Conservation (phyloP, 2,888 invertebrate genomes). For the Nephrotoma flavescens region DNA sequence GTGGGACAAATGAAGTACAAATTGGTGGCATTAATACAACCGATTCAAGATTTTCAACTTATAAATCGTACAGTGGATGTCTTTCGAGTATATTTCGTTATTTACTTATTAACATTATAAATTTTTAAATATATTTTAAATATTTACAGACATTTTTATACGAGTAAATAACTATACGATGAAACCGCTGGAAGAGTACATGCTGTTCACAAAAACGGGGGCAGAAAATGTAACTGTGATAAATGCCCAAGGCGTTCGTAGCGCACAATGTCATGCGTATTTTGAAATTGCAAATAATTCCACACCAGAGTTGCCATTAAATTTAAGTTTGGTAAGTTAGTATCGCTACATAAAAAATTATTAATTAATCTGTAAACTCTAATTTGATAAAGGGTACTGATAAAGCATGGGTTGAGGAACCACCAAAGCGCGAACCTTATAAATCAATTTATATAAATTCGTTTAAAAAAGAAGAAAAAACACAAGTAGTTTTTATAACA, state of each 20-base stretch:
- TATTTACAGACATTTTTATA: constrained; percentile 60
- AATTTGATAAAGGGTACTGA: constrained; percentile 45
- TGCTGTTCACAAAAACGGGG: constrained; percentile 75
- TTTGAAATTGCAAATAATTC: constrained; percentile 50
- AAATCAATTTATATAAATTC: constrained; percentile 58
- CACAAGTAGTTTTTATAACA: constrained; percentile 66
- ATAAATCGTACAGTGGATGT: constrained; percentile 79
- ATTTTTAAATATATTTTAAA: constrained; percentile 8
- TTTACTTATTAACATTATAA: neutral
- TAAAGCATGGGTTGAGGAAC: constrained; percentile 72
- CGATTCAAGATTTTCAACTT: constrained; percentile 65
- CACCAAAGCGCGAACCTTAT: constrained; percentile 60
- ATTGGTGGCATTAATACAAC: constrained; percentile 76
- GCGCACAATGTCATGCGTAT: constrained; percentile 70
- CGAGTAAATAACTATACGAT: constrained; percentile 67
- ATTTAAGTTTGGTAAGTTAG: constrained; percentile 40
- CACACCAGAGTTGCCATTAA: constrained; percentile 40
- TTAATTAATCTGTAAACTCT: neutral
- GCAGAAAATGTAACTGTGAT: constrained; percentile 77
- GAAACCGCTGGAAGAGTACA: constrained; percentile 83
- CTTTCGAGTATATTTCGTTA: constrained; percentile 57
- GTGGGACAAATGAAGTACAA: constrained; percentile 67
- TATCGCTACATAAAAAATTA: neutral
- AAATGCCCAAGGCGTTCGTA: constrained; percentile 70
- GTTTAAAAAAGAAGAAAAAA: constrained; percentile 64